Evolutionary conservation across 2,888 invertebrate species (phyloP), one percentile per base, ranked within the genome.

Genomic region (Drosophila borborema): DNA sequence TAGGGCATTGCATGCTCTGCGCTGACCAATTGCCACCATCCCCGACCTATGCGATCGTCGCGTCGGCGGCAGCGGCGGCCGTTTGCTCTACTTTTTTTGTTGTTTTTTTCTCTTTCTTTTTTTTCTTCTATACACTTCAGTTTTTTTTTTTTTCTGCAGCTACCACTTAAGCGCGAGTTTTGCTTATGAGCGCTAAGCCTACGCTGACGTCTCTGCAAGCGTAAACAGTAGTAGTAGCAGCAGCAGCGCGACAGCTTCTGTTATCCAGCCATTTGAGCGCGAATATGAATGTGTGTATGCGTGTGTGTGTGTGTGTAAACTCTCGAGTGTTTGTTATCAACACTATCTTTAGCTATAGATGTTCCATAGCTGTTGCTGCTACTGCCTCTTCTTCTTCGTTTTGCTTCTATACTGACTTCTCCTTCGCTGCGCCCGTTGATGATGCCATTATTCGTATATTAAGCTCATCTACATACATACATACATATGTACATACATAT

Each of bases 151-250:
- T 46, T 70, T 48, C 49, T 55, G 45, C 40, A 20, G 59, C 63
- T 23, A 59, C 77, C 73, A 73, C 70, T 77, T 77, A 77, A 82
- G 84, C 84, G 74, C 72, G 79, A 79, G 73, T 81, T 70, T 72
- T 73, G 70, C 59, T 66, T 72, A 64, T 66, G 66, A 64, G 66
- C 64, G 53, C 62, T 78, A 77, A 78, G 78, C 78, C 64, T 62
- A 53, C 69, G 77, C 70, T 55, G 51, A 51, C 74, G 60, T 58
- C 77, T 60, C 72, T 53, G 72, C 34, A 20, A 9, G 34, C 46
- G 46, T 46, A 14, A 46, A 18, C 36, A 48, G 7, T 40, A 53
- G 46, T 59, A 45, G 34, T 53, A 36, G n/a, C 18, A 18, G n/a
- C 53, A 6, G 41, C 41, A 41, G 41, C 46, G 41, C 65, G 41